Base-by-base conservation (phyloP, 1,140 invertebrate species). In the Trypoxylus dichotomus region DNA sequence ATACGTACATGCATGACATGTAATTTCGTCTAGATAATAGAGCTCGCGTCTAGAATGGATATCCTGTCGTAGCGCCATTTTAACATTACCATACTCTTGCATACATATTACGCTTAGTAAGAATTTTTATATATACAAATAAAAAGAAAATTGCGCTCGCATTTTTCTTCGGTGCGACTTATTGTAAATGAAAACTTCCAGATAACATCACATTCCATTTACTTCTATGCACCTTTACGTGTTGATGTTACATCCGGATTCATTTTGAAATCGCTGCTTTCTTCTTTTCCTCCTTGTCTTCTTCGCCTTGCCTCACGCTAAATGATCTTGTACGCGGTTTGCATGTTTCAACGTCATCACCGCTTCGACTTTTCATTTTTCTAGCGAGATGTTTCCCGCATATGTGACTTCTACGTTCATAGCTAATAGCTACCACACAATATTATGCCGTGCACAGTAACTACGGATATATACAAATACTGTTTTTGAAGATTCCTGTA, bases 261-360 rank as follows among this genome's bases (percentile, higher is more conserved):
- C 47, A 54, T 54, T 54, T 54, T 19, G 15, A 54, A 54, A 19
- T 54, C 47, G 47, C 6, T 19, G 15, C 47, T 54, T 1, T 19
- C 19, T 54, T n/a, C 47, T n/a, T 5, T 54, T 15, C 19, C 15
- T 54, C 47, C 47, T n/a, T n/a, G 19, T n/a, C 47, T 54, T 6
- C 47, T 54, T 54, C 7, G 19, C 47, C 47, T 54, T 19, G 15
- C 32, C 15, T 54, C 19, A 54, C 47, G 19, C 47, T 54, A 54
- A 54, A 54, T 54, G 47, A 54, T 54, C 47, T 54, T 54, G 47
- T 54, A 15, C 3, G 47, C 47, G 47, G n/a, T 0, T 54, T 54
- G 47, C 47, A 54, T 54, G 47, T 54, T 54, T 54, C 47, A 54
- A n/a, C 47, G 47, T 54, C 47, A 54, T 54, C 47, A 54, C 47